Conservation (phyloP, 2,888 invertebrate species). For the Belgica antarctica region DNA sequence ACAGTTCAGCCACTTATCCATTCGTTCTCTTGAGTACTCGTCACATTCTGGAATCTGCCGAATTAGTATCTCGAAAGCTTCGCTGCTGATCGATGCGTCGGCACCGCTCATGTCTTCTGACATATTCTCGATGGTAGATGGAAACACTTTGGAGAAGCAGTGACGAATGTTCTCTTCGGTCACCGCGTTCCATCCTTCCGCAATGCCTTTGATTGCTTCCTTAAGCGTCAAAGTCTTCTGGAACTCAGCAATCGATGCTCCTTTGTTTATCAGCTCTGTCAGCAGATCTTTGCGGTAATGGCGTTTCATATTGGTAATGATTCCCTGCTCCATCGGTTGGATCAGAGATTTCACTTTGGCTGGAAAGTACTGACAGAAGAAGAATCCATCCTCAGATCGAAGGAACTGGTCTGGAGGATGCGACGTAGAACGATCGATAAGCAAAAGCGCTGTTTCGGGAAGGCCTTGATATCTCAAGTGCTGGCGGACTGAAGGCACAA, state of each 20-base stretch:
- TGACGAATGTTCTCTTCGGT: conserved; percentile 26
- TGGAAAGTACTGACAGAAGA: conserved; percentile 46
- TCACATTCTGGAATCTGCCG: conserved; percentile 23
- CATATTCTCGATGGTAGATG: background rate
- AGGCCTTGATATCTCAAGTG: conserved; percentile 45
- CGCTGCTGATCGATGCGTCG: background rate
- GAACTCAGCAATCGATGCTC: conserved; percentile 13
- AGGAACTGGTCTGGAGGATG: conserved; percentile 45
- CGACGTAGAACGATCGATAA: conserved; percentile 47
- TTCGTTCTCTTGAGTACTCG: conserved; percentile 7
- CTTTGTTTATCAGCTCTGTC: background rate
- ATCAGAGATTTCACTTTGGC: conserved; percentile 46
- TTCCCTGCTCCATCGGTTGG: conserved; percentile 47
- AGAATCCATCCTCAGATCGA: conserved; percentile 45
- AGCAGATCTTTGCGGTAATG: conserved; percentile 45
- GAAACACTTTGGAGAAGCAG: conserved; percentile 33
- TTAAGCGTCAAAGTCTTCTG: conserved; percentile 30
- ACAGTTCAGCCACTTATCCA: conserved; percentile 35
- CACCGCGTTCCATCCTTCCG: conserved; percentile 31
- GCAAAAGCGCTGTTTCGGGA: conserved; percentile 46
- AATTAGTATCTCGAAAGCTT: conserved; percentile 14
- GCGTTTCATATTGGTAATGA: conserved; percentile 46
- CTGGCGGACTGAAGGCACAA: conserved; percentile 45
- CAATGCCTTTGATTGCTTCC: conserved; percentile 31
- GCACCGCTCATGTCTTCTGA: background rate